These are phyloP conservation scores for Amitus sp. DNA, from an alignment of 2,888 invertebrate species.

Conservation along the genomic window DNA sequence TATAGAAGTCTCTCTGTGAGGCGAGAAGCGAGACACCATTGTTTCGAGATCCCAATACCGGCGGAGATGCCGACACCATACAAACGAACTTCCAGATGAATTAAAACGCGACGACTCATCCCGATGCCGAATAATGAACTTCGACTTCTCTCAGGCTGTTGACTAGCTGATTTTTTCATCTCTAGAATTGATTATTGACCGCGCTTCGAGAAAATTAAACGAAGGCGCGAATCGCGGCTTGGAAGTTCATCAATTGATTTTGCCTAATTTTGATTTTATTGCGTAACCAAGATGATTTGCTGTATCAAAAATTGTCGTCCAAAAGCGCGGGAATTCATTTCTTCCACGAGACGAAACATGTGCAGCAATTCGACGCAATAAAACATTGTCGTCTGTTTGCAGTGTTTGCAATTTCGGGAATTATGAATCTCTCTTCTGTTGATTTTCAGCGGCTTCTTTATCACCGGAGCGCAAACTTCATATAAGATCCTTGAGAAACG, in stretches of 20 bases:
- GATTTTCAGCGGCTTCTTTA: not conserved
- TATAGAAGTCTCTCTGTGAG: conserved; percentile 40
- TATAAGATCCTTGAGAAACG: not conserved
- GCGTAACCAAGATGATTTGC: no score
- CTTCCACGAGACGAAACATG: no score
- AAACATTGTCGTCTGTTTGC: not conserved
- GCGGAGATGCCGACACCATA: conserved; percentile 15
- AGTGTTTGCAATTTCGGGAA: not conserved
- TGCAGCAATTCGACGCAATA: not conserved
- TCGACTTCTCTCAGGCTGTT: not conserved
- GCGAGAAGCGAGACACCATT: conserved; percentile 19
- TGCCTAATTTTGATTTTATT: no score
- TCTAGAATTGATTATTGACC: no score
- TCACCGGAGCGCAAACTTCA: not conserved
- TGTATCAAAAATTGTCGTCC: no score
- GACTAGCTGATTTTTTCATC: not conserved
- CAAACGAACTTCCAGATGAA: conserved; percentile 15
- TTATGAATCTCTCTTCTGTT: conserved; percentile 1
- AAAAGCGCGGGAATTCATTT: no score
- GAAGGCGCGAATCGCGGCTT: no score
- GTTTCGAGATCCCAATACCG: conserved; percentile 17
- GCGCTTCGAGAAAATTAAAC: no score
- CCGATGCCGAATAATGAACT: conserved; percentile 13
- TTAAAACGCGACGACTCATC: conserved; percentile 19
- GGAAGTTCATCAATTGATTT: no score